These are phyloP conservation scores for Onthophagus sagittarius DNA, from an alignment of 2,888 invertebrate genomes.

Conservation along the genomic window DNA sequence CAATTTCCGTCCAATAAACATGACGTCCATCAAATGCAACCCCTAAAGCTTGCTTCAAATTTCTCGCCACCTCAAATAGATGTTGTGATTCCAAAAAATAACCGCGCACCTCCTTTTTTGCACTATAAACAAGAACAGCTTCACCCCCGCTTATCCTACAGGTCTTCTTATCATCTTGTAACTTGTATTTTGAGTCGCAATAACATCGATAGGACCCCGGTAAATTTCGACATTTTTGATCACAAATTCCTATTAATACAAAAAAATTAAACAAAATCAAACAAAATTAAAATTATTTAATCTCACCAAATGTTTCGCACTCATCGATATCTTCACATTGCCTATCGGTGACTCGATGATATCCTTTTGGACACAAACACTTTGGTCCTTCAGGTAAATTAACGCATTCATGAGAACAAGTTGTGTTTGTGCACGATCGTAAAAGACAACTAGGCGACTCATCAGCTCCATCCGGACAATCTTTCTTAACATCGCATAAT, in stretches of 20 bases:
- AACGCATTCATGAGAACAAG: conserved; percentile 47
- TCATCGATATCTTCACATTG: conserved; percentile 61
- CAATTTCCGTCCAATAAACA: conserved; percentile 76
- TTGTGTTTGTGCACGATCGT: conserved; percentile 40
- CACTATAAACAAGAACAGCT: conserved; percentile 65
- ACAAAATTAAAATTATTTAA: neutral
- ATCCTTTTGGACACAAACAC: conserved; percentile 58
- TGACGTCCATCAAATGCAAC: conserved; percentile 66
- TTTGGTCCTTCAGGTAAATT: conserved; percentile 52
- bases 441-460: conserved; percentile 51
- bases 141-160: conserved; percentile 59
- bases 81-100: conserved; percentile 56
- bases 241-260: conserved; percentile 52
- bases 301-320: conserved; percentile 56
- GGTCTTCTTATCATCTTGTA: conserved; percentile 52
- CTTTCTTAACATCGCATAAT: conserved; percentile 54
- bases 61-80: conserved; percentile 50
- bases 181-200: conserved; percentile 58
- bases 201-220: conserved; percentile 59
- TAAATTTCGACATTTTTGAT: conserved; percentile 63
- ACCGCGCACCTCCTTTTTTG: conserved; percentile 62
- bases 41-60: conserved; percentile 60
- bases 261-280: neutral
- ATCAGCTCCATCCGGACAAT: conserved; percentile 63
- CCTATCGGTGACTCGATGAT: conserved; percentile 42